phyloP scores from a whole-genome alignment of 92 coral and sea anemone genomes.

The Paramuricea clavata region DNA sequence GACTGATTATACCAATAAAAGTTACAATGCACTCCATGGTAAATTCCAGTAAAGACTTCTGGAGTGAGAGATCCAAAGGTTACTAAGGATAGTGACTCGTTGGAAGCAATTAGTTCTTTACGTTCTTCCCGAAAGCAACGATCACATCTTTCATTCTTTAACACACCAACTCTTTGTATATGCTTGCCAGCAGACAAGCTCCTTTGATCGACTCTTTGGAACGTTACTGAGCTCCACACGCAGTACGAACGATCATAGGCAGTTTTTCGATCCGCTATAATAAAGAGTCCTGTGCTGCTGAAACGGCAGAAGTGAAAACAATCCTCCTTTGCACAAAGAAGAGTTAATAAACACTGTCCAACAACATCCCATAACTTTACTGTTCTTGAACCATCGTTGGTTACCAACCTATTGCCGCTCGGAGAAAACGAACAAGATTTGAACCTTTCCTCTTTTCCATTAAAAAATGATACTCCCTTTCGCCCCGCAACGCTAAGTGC shows the following conservation, averaged over 20 bases:
- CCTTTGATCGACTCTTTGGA: background rate
- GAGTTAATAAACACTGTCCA: background rate
- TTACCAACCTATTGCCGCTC: background rate
- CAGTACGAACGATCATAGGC: background rate
- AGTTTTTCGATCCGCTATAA: background rate
- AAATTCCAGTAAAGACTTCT: background rate
- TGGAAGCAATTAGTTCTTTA: background rate
- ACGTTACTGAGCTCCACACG: background rate
- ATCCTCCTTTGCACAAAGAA: background rate
- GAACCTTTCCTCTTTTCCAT: background rate
- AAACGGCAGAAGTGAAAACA: background rate
- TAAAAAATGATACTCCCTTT: background rate
- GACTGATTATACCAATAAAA: background rate
- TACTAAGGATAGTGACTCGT: no score
- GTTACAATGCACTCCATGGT: background rate
- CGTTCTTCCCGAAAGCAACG: background rate
- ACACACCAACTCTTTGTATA: no score
- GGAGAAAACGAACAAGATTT: conserved; percentile 5
- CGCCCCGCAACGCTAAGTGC: background rate
- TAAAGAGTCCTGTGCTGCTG: background rate
- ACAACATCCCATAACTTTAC: conserved; percentile 3
- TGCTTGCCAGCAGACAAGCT: no score
- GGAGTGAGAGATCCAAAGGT: no score
- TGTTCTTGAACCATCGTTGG: background rate
- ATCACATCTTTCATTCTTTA: background rate